Evolutionary conservation across 2,797 vertebrate genomes (phyloP).

Genomic region (Gobio occitaniae): DNA sequence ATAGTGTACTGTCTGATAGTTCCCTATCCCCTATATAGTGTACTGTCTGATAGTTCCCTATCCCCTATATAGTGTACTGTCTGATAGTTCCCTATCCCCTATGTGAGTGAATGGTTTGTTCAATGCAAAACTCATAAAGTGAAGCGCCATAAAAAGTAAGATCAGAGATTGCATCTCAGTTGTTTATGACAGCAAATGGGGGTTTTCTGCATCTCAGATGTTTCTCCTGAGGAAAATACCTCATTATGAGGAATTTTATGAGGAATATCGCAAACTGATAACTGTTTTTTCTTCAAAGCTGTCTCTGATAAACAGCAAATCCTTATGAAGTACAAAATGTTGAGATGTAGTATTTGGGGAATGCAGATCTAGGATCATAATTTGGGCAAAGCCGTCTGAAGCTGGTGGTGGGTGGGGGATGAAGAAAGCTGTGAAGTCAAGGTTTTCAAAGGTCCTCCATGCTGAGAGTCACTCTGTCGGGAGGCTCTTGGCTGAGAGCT

Average conservation of each 20-base stretch:
- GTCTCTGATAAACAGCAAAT: background rate
- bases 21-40: too few relatives aligned
- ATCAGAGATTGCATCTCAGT: background rate
- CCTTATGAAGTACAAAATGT: background rate
- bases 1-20: too few relatives aligned
- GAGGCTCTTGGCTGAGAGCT: background rate
- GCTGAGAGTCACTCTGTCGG: conserved; percentile 31
- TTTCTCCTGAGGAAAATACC: background rate
- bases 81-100: too few relatives aligned
- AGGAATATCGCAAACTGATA: background rate
- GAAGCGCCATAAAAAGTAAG: background rate
- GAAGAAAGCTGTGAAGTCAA: conserved; percentile 20
- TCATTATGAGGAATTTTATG: background rate
- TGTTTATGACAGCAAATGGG: background rate
- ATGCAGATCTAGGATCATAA: background rate
- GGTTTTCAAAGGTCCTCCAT: conserved; percentile 7
- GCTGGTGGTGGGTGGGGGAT: conserved; percentile 1
- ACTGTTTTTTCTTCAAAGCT: background rate
- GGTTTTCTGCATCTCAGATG: background rate
- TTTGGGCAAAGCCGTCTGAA: conserved; percentile 1
- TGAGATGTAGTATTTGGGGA: background rate
- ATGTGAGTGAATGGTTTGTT: background rate
- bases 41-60: too few relatives aligned
- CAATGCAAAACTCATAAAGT: background rate
- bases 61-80: too few relatives aligned